Evolutionary conservation across 2,113 vertebrate genomes (phyloP).

Genomic region (Calyptomena viridis): DNA sequence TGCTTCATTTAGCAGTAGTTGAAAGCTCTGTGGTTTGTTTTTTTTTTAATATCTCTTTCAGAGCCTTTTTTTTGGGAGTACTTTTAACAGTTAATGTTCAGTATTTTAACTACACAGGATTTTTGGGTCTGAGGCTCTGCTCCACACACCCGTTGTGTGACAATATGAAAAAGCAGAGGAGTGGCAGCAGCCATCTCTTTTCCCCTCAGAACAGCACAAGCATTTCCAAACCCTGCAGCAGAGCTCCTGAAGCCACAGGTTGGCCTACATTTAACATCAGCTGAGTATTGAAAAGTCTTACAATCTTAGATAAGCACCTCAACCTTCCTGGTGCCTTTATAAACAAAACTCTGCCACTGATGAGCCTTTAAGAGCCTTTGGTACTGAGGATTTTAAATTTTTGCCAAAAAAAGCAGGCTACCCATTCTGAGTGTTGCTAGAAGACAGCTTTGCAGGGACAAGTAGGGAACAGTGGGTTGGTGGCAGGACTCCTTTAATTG

Average conservation of each 20-base stretch:
- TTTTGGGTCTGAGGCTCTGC: background rate
- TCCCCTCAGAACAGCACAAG: background rate
- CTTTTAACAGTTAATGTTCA: background rate
- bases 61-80: background rate
- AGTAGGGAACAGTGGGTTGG: background rate
- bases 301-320: background rate
- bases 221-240: background rate
- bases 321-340: background rate
- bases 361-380: background rate
- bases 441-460: background rate
- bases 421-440: background rate
- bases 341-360: background rate
- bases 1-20: conserved; percentile 10
- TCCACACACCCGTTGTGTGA: background rate
- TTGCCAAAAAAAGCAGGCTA: background rate
- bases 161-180: background rate
- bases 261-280: background rate
- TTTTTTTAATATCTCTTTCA: background rate
- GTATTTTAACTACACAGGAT: background rate
- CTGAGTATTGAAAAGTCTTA: background rate
- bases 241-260: background rate
- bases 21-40: background rate
- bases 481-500: background rate
- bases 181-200: background rate
- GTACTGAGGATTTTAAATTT: background rate